Evolutionary conservation across 2,113 vertebrate genomes (phyloP), one percentile per base, ranked within the genome.

Genomic region (Probosciger aterrimus): DNA sequence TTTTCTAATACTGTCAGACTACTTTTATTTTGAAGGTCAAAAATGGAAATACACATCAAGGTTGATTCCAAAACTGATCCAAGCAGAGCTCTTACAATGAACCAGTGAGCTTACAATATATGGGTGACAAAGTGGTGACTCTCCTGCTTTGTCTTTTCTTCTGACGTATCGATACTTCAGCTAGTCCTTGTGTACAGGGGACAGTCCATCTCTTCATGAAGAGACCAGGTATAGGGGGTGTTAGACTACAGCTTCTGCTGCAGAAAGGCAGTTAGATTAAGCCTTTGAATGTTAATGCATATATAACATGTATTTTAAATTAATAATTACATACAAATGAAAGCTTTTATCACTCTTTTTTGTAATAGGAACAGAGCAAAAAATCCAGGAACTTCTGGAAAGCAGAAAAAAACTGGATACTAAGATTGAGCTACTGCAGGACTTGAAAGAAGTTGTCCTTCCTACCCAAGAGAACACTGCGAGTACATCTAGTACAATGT

Each of bases 341-440:
- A 55, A 67, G 30, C 27, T 82, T 68, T 79, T 46, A 30, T 77
- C 44, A 24, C 33, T 25, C 30, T 68, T 59, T 90, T 68, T 95
- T 15, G 5, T 74, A 35, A 83, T 23, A 98, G 98, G 53, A 90
- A 92, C 97, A 83, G 94, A 97, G 28, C 73, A 80, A 18, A 97
- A 96, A 95, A 97, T 98, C 19, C 87, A 92, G 44, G 67, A 97
- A 43, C 93, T 93, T 88, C 60, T 97, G 64, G 92, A 97, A 93
- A 97, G 39, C 46, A 93, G 59, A 59, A 93, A 68, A 93, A 82
- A 76, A 50, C 76, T 98, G 89, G 96, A 97, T 93, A 64, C 88
- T 67, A 92, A 97, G 79, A 96, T 96, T 28, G 73, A 97, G 18
- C 74, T 97, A 20, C 96, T 98, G 47, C 86, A 93, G 64, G 92